These are phyloP conservation scores for Eristalinus aeneus DNA, from an alignment of 2,888 invertebrate genomes.

Conservation along the genomic window DNA sequence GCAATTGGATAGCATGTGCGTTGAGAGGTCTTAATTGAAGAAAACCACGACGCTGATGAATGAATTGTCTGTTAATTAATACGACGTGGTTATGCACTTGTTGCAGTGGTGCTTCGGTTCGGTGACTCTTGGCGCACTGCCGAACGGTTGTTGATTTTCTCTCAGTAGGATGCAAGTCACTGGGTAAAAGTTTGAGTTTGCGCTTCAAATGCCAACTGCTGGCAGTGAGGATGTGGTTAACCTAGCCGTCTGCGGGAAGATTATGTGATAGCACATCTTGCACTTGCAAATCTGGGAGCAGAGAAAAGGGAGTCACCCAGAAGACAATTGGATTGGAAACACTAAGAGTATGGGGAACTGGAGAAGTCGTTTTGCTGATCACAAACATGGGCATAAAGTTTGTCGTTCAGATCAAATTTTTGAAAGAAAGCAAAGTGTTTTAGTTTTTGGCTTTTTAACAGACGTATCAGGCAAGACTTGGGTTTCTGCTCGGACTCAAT, in stretches of 20 bases:
- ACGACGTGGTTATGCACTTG: conserved; percentile 48
- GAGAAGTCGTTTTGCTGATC: too few relatives aligned
- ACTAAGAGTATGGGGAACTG: background rate
- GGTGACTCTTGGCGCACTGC: conserved; percentile 38
- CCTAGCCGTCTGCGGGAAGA: background rate
- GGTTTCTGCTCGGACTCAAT: too few relatives aligned
- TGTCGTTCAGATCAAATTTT: too few relatives aligned
- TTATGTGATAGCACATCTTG: background rate
- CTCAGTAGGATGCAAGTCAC: conserved; percentile 23
- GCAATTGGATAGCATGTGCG: conserved; percentile 4
- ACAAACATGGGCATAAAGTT: too few relatives aligned
- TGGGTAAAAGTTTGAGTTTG: conserved; percentile 4
- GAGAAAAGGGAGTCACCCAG: background rate
- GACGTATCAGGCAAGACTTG: too few relatives aligned
- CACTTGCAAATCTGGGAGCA: too few relatives aligned
- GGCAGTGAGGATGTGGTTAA: background rate
- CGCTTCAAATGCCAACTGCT: background rate
- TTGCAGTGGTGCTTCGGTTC: conserved; percentile 49
- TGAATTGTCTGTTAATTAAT: conserved; percentile 64
- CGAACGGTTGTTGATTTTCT: conserved; percentile 51
- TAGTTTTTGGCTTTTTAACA: too few relatives aligned
- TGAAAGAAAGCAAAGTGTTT: too few relatives aligned
- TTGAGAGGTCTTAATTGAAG: conserved; percentile 48
- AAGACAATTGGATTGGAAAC: background rate
- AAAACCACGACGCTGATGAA: conserved; percentile 43